These are phyloP conservation scores for Furcifer pardalis DNA, from an alignment of 2,797 vertebrate species.

Conservation along the genomic window DNA sequence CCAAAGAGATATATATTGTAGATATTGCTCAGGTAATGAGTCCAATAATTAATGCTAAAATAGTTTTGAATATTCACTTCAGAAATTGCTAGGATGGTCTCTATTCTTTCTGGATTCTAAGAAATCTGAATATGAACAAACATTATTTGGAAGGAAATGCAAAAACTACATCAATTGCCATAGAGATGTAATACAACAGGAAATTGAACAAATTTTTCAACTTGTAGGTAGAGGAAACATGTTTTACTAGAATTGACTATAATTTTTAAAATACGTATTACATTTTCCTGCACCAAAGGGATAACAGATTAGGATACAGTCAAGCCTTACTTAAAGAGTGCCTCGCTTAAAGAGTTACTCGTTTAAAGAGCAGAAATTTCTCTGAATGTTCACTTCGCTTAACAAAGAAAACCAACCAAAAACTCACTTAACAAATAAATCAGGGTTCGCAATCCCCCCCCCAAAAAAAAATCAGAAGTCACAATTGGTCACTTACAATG, in stretches of 20 bases:
- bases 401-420: too few relatives aligned
- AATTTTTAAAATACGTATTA: neutral
- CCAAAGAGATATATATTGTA: neutral
- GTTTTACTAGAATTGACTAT: neutral
- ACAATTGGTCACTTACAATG: too few relatives aligned
- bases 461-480: too few relatives aligned
- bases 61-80: neutral
- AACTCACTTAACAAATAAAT: too few relatives aligned
- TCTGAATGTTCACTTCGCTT: too few relatives aligned
- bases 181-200: neutral
- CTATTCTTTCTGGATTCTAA: constrained; percentile 4
- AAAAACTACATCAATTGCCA: neutral
- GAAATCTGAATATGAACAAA: neutral
- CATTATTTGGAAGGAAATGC: neutral
- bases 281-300: neutral
- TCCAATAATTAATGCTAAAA: neutral
- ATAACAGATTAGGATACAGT: neutral
- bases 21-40: neutral
- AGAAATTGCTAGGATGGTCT: neutral
- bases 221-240: neutral
- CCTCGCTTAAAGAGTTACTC: too few relatives aligned
- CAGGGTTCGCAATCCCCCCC: too few relatives aligned
- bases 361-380: too few relatives aligned
- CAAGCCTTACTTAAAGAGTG: too few relatives aligned
- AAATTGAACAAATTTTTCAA: neutral